Percentiles rank a stretch among this genome's conserved stretches.
phyloP scores from a whole-genome alignment of 2,797 vertebrate species.

The Chelmon rostratus region DNA sequence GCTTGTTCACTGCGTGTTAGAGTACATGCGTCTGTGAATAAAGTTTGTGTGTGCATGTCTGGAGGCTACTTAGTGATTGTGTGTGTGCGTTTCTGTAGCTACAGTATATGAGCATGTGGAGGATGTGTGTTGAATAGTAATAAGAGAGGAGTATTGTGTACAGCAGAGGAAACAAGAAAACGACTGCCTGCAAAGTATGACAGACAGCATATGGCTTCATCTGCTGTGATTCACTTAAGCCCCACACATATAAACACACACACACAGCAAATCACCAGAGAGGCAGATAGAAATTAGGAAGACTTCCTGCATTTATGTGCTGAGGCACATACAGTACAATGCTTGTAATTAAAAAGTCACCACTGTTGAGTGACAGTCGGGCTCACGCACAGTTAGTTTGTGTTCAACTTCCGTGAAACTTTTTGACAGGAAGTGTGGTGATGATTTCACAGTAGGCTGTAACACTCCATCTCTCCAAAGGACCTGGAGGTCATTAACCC shows the following conservation, averaged over 20 bases:
- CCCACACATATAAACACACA: conserved; percentile 24
- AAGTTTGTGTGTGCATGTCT: conserved; percentile 63
- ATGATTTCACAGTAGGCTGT: conserved; percentile 71
- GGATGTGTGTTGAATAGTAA: conserved; percentile 68
- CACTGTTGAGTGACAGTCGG: conserved; percentile 59
- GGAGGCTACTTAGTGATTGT: conserved; percentile 64
- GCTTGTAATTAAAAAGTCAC: conserved; percentile 73
- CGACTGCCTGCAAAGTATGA: conserved; percentile 60
- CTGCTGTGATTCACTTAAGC: conserved; percentile 73
- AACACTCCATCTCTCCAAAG: conserved; percentile 72
- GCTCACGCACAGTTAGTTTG: conserved; percentile 38
- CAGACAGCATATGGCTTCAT: conserved; percentile 82
- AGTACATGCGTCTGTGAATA: conserved; percentile 44
- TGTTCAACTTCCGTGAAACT: conserved; percentile 70
- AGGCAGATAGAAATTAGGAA: conserved; percentile 65
- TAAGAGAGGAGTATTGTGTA: conserved; percentile 63
- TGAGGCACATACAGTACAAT: conserved; percentile 59
- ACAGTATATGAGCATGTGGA: conserved; percentile 53
- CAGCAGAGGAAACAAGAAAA: conserved; percentile 72
- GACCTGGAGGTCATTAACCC: conserved; percentile 81
- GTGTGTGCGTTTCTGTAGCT: conserved; percentile 56
- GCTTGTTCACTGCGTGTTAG: conserved; percentile 71
- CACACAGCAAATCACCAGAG: conserved; percentile 49
- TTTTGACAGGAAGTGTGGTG: conserved; percentile 73
- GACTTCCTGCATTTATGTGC: conserved; percentile 72